phyloP scores from a whole-genome alignment of 2,797 vertebrate genomes.

The Odontamblyopus lacepedii region DNA sequence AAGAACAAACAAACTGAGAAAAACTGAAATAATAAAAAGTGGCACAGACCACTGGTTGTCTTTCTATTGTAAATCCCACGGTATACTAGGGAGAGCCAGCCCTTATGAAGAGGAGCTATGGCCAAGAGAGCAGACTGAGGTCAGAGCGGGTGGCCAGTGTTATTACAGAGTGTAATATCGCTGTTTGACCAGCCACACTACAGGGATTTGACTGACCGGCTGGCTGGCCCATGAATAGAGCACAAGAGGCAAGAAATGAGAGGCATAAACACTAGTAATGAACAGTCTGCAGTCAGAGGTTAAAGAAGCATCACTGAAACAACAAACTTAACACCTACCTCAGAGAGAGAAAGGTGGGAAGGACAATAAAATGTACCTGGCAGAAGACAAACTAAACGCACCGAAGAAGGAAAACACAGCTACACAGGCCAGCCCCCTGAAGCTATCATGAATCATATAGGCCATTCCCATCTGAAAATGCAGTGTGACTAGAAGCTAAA shows the following conservation, averaged over 20 bases:
- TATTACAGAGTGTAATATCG: constrained; percentile 86
- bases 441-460: constrained; percentile 28
- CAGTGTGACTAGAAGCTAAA: neutral
- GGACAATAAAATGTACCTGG: constrained; percentile 55
- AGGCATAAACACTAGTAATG: constrained; percentile 81
- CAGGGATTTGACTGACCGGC: constrained; percentile 77
- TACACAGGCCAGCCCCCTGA: constrained; percentile 44
- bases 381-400: constrained; percentile 54
- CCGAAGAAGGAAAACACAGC: constrained; percentile 44
- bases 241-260: constrained; percentile 67
- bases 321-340: constrained; percentile 81
- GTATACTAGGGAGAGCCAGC: constrained; percentile 55
- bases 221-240: constrained; percentile 66
- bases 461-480: neutral
- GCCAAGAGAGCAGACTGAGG: constrained; percentile 66
- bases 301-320: constrained; percentile 81
- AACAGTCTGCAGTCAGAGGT: constrained; percentile 80
- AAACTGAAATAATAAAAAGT: constrained; percentile 67
- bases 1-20: constrained; percentile 51
- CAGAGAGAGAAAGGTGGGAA: constrained; percentile 57
- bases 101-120: constrained; percentile 71
- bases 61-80: constrained; percentile 67
- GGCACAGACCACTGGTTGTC: constrained; percentile 62
- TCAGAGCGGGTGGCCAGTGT: constrained; percentile 78
- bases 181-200: constrained; percentile 81